phyloP scores from a whole-genome alignment of 2,888 invertebrate genomes.

The Globia sparganii region DNA sequence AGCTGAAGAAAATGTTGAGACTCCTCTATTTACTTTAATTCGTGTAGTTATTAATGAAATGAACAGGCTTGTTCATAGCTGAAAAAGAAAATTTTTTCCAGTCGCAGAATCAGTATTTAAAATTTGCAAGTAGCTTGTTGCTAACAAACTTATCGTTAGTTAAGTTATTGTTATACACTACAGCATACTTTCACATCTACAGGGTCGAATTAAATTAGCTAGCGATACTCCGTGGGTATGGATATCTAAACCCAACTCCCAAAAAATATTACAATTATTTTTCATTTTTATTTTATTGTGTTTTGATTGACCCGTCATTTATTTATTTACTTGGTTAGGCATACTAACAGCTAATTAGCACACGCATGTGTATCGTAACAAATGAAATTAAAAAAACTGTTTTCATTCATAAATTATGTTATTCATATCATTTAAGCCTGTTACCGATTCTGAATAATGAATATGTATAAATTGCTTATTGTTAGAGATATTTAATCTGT shows the following conservation, averaged over 20 bases:
- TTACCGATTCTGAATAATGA: too few species aligned
- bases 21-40: neutral
- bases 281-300: neutral
- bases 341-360: neutral
- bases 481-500: neutral
- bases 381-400: too few species aligned
- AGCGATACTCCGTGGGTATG: neutral
- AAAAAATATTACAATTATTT: neutral
- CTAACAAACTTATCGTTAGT: too few species aligned
- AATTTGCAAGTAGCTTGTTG: neutral
- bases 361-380: neutral
- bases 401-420: too few species aligned
- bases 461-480: too few species aligned
- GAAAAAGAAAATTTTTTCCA: neutral
- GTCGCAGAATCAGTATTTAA: neutral
- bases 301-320: neutral
- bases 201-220: neutral
- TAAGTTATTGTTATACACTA: too few species aligned
- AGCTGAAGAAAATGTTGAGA: neutral
- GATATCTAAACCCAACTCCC: neutral
- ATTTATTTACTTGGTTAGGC: neutral
- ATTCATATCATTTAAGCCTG: too few species aligned
- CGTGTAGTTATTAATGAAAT: conserved; percentile 4
- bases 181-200: neutral
- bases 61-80: neutral